These are phyloP conservation scores for human (Homo sapiens) DNA, from an alignment of 2,113 vertebrate genomes.

Conservation along the genomic window GRCh38 chr2:164718001-164718500, in stretches of 20 bases:
- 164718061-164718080: slow-evolving; percentile 27
- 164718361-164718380: neutral
- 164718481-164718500: neutral
- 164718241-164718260: neutral
- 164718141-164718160: neutral
- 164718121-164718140: neutral
- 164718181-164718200: neutral
- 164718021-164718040: slow-evolving; percentile 23
- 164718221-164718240: neutral
- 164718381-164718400: neutral
- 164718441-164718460: neutral
- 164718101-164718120: neutral
- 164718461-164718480: neutral
- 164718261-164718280: neutral
- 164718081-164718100: neutral
- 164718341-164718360: neutral
- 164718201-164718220: neutral
- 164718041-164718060: neutral
- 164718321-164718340: neutral
- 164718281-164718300: neutral
- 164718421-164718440: neutral
- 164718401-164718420: neutral
- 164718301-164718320: neutral
- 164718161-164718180: neutral
- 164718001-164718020: neutral